phyloP scores from a whole-genome alignment of 2,113 vertebrate species.

The Turnix velox region DNA sequence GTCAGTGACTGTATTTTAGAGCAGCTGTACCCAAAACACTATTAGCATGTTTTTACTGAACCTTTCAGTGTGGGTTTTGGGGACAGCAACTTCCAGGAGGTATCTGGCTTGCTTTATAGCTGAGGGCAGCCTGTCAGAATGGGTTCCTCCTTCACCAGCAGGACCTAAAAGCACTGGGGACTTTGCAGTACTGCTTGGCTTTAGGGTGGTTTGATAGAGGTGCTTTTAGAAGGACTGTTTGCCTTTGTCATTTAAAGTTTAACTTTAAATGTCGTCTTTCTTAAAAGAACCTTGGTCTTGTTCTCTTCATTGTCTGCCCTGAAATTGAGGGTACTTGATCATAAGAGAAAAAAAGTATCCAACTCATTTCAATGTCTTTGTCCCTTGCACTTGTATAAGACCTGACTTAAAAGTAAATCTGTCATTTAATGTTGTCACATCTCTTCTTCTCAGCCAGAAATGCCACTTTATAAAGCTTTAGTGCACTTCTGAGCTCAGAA shows the following conservation, averaged over 20 bases:
- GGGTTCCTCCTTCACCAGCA: not conserved
- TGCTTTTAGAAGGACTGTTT: not conserved
- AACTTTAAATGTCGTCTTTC: not conserved
- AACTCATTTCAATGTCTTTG: not conserved
- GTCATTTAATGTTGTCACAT: not conserved
- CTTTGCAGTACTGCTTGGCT: not conserved
- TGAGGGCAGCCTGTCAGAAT: fast-evolving
- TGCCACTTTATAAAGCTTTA: slow-evolving; percentile 10
- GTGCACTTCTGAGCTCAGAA: not conserved
- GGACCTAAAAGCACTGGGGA: fast-evolving
- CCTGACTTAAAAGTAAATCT: not conserved
- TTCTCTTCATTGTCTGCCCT: not conserved
- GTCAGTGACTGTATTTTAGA: not conserved
- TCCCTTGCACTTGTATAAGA: not conserved
- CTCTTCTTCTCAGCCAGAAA: not conserved
- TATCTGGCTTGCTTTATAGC: not conserved
- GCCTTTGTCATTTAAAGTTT: not conserved
- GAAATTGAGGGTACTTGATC: not conserved
- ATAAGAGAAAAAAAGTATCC: not conserved
- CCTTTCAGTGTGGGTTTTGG: not conserved
- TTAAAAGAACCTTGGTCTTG: not conserved
- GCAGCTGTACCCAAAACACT: not conserved
- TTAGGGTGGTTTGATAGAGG: not conserved
- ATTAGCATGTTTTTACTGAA: not conserved
- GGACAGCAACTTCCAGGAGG: not conserved